Percentiles rank a stretch among this genome's conserved stretches.
Conservation (phyloP, 2,888 invertebrate species). For the Drosophila helvetica region DNA sequence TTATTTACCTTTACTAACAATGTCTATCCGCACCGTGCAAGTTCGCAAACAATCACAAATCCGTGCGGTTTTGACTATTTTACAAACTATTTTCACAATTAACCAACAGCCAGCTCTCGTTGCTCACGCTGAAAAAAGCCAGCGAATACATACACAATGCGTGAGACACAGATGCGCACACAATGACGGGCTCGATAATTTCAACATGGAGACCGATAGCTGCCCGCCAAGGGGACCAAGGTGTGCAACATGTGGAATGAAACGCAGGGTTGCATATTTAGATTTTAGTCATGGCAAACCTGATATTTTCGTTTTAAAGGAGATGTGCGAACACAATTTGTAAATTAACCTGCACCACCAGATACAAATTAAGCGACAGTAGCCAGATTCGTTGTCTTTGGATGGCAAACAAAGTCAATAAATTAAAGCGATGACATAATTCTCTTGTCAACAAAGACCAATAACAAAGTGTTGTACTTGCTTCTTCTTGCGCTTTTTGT, state of each 20-base stretch:
- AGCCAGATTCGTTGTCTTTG: no score
- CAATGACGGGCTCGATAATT: conserved; percentile 30
- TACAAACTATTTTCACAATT: conserved; percentile 18
- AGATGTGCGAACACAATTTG: conserved; percentile 4
- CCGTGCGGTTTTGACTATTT: not conserved
- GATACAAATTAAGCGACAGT: not conserved
- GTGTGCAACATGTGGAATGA: conserved; percentile 45
- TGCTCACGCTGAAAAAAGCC: conserved; percentile 38
- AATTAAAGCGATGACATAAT: not conserved
- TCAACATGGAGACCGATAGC: conserved; percentile 43
- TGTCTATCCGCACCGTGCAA: not conserved
- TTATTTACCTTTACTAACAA: conserved; percentile 11
- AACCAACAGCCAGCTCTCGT: conserved; percentile 29
- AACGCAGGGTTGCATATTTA: conserved; percentile 60
- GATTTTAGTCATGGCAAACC: not conserved
- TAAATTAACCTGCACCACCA: not conserved
- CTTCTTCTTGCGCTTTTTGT: not conserved
- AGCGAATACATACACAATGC: conserved; percentile 39
- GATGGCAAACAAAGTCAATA: not conserved
- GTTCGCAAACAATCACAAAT: conserved; percentile 1
- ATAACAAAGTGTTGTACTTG: not conserved
- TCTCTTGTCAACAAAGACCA: not conserved
- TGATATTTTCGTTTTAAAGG: conserved; percentile 2
- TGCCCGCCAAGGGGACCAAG: conserved; percentile 29
- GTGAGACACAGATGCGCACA: conserved; percentile 13